phyloP scores from a whole-genome alignment of 2,888 invertebrate genomes.

The Desoria tigrina region DNA sequence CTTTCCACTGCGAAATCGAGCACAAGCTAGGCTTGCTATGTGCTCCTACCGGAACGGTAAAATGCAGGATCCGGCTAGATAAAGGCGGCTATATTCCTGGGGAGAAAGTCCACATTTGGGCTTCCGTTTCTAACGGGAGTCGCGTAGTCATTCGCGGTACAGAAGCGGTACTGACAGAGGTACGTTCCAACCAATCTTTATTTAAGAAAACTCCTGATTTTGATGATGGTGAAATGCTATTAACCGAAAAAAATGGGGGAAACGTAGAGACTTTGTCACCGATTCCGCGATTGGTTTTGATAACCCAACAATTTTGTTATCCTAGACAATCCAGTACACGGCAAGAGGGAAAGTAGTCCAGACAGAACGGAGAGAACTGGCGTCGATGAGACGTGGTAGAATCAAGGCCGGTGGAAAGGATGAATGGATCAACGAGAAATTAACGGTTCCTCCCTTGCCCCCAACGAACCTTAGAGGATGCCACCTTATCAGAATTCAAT shows the following conservation, averaged over 20 bases:
- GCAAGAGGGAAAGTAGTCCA: constrained; percentile 83
- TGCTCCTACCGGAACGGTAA: constrained; percentile 81
- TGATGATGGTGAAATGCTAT: no score
- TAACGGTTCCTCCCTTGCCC: constrained; percentile 90
- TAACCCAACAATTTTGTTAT: constrained; percentile 5
- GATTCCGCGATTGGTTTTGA: no score
- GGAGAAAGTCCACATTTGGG: constrained; percentile 85
- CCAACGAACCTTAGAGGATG: constrained; percentile 92
- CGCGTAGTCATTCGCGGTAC: constrained; percentile 81
- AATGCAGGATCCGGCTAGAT: constrained; percentile 82
- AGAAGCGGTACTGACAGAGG: constrained; percentile 79
- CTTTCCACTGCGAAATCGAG: constrained; percentile 86
- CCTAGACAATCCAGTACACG: constrained; percentile 83
- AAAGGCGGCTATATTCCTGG: constrained; percentile 90
- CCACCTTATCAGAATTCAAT: constrained; percentile 88
- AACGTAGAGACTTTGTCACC: no score
- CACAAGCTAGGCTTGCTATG: constrained; percentile 82
- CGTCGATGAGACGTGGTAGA: constrained; percentile 75
- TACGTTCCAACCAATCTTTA: constrained; percentile 49
- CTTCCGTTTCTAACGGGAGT: constrained; percentile 80
- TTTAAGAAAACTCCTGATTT: neutral
- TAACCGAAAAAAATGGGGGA: no score
- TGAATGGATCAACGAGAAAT: constrained; percentile 82
- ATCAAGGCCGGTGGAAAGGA: constrained; percentile 78
- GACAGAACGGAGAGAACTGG: constrained; percentile 81